Evolutionary conservation across 2,797 vertebrate genomes (phyloP), one percentile per base, ranked within the genome.

Genomic region (Myotis pilosus): DNA sequence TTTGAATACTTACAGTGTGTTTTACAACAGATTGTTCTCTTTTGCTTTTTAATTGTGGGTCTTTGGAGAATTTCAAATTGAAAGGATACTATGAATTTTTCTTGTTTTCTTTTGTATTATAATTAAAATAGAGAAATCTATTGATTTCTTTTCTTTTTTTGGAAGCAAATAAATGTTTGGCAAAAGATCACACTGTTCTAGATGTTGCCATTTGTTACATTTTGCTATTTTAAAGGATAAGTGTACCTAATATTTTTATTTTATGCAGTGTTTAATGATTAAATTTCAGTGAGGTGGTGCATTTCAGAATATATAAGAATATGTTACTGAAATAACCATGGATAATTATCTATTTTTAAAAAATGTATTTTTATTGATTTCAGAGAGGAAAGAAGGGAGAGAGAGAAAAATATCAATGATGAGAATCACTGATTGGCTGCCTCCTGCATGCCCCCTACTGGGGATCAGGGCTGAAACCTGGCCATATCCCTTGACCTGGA

Each of bases 41-140:
- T 96, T 97, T 95, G 85, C 81, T 76, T 92, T 95, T 97, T 97
- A 96, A 96, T 96, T 97, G 22, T 89, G 90, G 94, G 93, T 92
- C 95, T 83, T 95, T 93, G 91, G 92, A 96, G 85, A 64, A 69
- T 97, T 97, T 71, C 23, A 78, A 83, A 64, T 96, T 87, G 92
- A 98, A 97, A 95, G 71, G 64, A 94, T 78, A 60, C 82, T 91
- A 86, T 95, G 51, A 88, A 49, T 79, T 71, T 3, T 64, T 89
- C 23, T 33, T 78, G 15, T 64, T 68, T 75, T 60, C 12, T 94
- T 80, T 93, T 72, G 13, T 72, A 55, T 69, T n/a, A 38, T 68
- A 90, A 74, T 49, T 87, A 57, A 91, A 87, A 79, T 36, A 87
- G 15, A 88, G 51, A 92, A 83, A 81, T 91, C 49, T 80, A 62